Conservation (phyloP, 2,113 vertebrate genomes). For the Agelaius phoeniceus region DNA sequence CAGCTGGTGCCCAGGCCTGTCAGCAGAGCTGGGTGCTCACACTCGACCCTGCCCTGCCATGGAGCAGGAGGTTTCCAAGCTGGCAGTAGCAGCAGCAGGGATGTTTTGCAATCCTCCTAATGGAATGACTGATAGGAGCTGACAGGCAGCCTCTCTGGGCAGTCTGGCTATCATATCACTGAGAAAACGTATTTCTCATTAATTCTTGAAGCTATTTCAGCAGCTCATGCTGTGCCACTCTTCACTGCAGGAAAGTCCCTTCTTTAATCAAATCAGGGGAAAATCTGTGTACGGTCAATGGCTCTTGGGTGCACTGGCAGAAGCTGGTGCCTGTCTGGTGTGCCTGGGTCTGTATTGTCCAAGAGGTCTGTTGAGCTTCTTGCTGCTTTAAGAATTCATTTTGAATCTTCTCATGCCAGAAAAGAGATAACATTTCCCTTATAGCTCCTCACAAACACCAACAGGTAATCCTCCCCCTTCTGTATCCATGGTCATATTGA, state of each 20-base stretch:
- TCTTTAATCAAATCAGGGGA: not conserved
- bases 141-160: constrained; percentile 30
- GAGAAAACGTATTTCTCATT: constrained; percentile 8
- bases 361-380: not conserved
- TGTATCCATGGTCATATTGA: not conserved
- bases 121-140: constrained; percentile 41
- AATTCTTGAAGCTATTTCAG: constrained; percentile 3
- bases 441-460: not conserved
- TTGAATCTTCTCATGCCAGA: not conserved
- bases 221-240: not conserved
- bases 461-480: not conserved
- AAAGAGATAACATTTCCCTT: not conserved
- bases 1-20: not conserved
- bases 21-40: not conserved
- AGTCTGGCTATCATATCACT: not conserved
- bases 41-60: not conserved
- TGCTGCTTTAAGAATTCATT: not conserved
- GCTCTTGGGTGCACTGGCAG: not conserved
- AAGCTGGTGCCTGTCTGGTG: not conserved
- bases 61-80: not conserved
- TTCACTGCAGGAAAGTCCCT: not conserved
- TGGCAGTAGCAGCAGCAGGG: not conserved
- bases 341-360: not conserved
- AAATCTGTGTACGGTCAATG: not conserved
- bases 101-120: not conserved